phyloP scores from a whole-genome alignment of 2,113 vertebrate species.

The Osmerus eperlanus region DNA sequence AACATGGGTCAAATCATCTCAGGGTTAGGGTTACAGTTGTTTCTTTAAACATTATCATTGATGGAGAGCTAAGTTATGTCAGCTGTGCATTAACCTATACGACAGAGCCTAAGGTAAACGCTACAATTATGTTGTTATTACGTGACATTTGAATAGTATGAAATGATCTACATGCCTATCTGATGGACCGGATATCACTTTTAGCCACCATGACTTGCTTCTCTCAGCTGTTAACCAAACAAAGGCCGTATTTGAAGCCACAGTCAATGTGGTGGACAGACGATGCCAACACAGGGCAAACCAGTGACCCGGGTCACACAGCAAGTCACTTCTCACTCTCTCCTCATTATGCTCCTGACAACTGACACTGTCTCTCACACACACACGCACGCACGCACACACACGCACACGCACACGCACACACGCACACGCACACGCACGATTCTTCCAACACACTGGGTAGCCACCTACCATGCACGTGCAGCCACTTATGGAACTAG shows the following conservation, averaged over 20 bases:
- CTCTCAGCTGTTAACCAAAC: not conserved
- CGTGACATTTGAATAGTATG: too few relatives aligned
- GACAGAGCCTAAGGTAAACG: too few relatives aligned
- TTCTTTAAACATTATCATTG: not conserved
- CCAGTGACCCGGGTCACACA: not conserved
- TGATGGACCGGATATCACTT: not conserved
- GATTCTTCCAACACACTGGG: not conserved
- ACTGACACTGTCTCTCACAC: not conserved
- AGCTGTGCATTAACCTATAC: too few relatives aligned
- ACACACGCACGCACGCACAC: not conserved
- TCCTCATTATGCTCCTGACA: constrained; percentile 2
- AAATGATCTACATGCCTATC: not conserved
- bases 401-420: not conserved
- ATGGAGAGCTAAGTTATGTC: too few relatives aligned
- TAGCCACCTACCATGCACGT: not conserved
- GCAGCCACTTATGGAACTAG: constrained; percentile 27
- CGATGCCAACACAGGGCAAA: not conserved
- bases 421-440: not conserved
- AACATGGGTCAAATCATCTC: not conserved
- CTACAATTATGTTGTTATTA: too few relatives aligned
- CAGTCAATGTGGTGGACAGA: constrained; percentile 1
- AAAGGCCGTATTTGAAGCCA: not conserved
- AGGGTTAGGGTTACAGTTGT: not conserved
- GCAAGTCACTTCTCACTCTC: not conserved
- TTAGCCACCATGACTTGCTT: not conserved